These are phyloP conservation scores for Lepisosteus osseus DNA, from an alignment of 2,113 vertebrate genomes.

Conservation along the genomic window DNA sequence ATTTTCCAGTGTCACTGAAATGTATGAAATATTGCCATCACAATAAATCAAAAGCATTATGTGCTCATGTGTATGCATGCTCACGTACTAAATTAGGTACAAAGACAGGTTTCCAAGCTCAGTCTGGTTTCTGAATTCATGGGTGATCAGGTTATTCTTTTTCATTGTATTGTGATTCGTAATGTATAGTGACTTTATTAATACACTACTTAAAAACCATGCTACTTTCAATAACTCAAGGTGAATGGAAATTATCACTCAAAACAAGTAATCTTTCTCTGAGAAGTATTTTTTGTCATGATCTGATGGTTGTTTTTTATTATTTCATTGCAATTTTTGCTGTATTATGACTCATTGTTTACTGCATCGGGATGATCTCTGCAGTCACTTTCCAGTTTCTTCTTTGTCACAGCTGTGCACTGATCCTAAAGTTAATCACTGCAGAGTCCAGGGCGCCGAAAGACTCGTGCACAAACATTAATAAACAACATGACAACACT, in stretches of 20 bases:
- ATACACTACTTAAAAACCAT: neutral
- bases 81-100: neutral
- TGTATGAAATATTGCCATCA: slow-evolving; percentile 9
- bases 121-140: slow-evolving; percentile 3
- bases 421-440: too few species aligned
- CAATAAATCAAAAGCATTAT: neutral
- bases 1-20: neutral
- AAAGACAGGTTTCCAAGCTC: neutral
- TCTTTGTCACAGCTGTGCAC: too few species aligned
- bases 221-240: slow-evolving; percentile 1
- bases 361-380: neutral
- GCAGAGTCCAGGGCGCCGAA: too few species aligned
- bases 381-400: too few species aligned
- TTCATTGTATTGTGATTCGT: slow-evolving; percentile 3
- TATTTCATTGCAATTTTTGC: neutral
- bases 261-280: neutral
- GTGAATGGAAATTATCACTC: neutral
- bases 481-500: too few species aligned
- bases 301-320: neutral
- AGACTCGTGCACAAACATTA: too few species aligned
- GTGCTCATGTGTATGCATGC: slow-evolving; percentile 11
- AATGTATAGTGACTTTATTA: slow-evolving; percentile 7
- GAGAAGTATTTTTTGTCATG: neutral
- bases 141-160: neutral
- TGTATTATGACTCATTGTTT: neutral